Percentiles rank a stretch among this genome's conserved stretches.
phyloP scores from a whole-genome alignment of 2,797 vertebrate genomes.

The Fringilla coelebs region DNA sequence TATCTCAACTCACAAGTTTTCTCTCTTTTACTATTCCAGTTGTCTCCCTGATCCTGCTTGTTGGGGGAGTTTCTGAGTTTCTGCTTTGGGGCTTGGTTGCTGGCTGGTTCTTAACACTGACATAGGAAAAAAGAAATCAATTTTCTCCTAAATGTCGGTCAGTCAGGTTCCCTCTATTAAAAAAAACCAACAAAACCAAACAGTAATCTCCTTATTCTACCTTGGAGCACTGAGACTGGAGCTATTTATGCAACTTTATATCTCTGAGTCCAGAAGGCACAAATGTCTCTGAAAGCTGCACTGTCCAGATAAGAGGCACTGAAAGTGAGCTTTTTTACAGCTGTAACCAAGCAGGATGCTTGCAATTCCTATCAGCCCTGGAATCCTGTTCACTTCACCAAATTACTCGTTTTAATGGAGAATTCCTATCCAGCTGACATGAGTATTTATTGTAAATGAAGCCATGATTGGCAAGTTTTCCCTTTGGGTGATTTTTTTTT shows the following conservation, averaged over 20 bases:
- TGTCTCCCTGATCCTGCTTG: background rate
- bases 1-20: background rate
- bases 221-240: background rate
- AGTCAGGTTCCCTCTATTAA: background rate
- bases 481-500: background rate
- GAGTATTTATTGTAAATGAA: background rate
- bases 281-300: constrained; percentile 34
- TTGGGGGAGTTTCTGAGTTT: background rate
- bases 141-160: background rate
- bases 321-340: constrained; percentile 21
- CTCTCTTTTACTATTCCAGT: background rate
- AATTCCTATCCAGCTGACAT: background rate
- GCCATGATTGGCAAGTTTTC: background rate
- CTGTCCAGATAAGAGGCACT: constrained; percentile 32
- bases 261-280: constrained; percentile 6
- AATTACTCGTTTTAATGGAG: constrained; percentile 6
- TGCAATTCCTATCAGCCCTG: background rate
- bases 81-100: background rate
- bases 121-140: background rate
- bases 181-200: background rate
- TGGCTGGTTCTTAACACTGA: background rate
- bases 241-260: constrained; percentile 19
- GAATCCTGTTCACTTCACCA: background rate
- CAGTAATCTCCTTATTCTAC: background rate
- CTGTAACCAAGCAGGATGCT: background rate